Percentiles rank a stretch among this genome's conserved stretches.
phyloP scores from a whole-genome alignment of 2,113 vertebrate genomes.

The Anseranas semipalmata region DNA sequence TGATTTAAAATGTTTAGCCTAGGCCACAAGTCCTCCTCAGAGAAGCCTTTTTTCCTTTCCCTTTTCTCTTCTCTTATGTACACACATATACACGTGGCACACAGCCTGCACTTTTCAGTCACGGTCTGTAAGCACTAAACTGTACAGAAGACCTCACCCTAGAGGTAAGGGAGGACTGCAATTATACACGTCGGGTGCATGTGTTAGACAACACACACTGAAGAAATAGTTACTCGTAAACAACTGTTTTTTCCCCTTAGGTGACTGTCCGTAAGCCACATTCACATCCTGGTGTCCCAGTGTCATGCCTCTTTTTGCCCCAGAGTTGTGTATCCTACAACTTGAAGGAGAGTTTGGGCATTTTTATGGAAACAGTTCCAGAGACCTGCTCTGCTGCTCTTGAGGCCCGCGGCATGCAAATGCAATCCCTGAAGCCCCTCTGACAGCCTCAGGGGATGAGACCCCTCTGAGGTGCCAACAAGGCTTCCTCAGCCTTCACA shows the following conservation, averaged over 20 bases:
- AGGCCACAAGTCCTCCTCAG: neutral
- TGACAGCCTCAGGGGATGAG: fast-evolving
- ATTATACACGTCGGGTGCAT: neutral
- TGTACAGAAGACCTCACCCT: neutral
- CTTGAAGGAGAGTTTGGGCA: neutral
- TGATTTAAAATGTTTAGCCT: neutral
- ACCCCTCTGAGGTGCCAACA: neutral
- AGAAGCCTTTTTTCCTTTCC: neutral
- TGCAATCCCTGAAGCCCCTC: neutral
- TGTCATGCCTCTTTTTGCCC: neutral
- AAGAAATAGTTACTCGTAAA: neutral
- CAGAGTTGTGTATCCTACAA: neutral
- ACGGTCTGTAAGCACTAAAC: neutral
- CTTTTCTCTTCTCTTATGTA: neutral
- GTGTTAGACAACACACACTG: neutral
- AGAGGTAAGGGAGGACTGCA: neutral
- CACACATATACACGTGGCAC: fast-evolving
- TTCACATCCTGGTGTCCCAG: neutral
- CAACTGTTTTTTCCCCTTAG: neutral
- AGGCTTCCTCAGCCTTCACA: neutral
- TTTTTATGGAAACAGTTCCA: neutral
- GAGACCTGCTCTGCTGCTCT: neutral
- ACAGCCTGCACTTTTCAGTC: neutral
- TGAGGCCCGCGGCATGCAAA: fast-evolving
- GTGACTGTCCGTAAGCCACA: too few species aligned